phyloP scores from a whole-genome alignment of 2,113 vertebrate species.

The Sisor rabdophorus region DNA sequence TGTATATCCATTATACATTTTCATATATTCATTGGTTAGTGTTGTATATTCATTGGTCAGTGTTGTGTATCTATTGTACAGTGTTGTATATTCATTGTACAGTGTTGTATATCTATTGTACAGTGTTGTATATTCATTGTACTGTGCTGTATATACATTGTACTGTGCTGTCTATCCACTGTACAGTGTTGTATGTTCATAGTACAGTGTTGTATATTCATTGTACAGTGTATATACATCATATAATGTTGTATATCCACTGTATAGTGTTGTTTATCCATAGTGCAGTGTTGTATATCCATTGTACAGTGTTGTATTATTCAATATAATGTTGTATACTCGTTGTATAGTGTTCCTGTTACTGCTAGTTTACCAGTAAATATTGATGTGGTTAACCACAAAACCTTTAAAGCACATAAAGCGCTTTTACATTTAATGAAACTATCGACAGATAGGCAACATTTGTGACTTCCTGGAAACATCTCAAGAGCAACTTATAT shows the following conservation, averaged over 20 bases:
- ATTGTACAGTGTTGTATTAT: slow-evolving; percentile 26
- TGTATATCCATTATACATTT: slow-evolving; percentile 29
- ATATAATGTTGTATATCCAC: neutral
- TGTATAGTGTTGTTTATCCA: too few relatives aligned
- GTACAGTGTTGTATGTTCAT: neutral
- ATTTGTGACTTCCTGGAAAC: neutral
- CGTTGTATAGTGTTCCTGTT: too few relatives aligned
- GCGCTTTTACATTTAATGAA: neutral
- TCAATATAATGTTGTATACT: neutral
- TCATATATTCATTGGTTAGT: too few relatives aligned
- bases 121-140: slow-evolving; percentile 29
- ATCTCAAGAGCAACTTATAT: neutral
- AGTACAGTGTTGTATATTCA: slow-evolving; percentile 30
- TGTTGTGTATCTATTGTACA: too few relatives aligned
- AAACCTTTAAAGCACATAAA: slow-evolving; percentile 5
- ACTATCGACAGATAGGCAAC: neutral
- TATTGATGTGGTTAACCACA: slow-evolving; percentile 16
- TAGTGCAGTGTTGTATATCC: slow-evolving; percentile 22
- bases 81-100: slow-evolving; percentile 26
- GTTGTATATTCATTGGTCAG: slow-evolving; percentile 25
- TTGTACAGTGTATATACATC: slow-evolving; percentile 12
- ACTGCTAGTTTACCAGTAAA: slow-evolving; percentile 11
- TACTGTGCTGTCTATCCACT: slow-evolving; percentile 29
- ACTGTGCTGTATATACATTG: too few relatives aligned
- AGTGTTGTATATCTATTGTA: too few relatives aligned